A percentile compares a stretch with the other conserved stretches of the same genome.
phyloP scores from a whole-genome alignment of 1,140 invertebrate species.

The Holcopasites calliopsidis region DNA sequence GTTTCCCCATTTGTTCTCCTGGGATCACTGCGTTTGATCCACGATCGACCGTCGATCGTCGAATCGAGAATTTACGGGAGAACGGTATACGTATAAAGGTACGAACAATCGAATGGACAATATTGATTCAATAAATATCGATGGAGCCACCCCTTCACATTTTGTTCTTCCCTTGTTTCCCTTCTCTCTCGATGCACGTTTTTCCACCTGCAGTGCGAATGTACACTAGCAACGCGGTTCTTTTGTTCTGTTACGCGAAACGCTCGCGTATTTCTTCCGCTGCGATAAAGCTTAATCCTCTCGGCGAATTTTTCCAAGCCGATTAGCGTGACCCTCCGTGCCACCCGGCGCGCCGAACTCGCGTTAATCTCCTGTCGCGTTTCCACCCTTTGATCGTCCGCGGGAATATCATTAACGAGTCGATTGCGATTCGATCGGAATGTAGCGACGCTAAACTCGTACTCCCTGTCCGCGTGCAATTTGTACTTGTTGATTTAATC shows the following conservation, averaged over 20 bases:
- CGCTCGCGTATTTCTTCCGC: slow-evolving; percentile 36
- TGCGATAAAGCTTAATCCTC: slow-evolving; percentile 47
- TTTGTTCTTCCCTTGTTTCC: not conserved
- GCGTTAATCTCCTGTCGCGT: not conserved
- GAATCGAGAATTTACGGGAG: slow-evolving; percentile 1
- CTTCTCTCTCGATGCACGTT: not conserved
- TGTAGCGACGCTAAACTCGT: not conserved
- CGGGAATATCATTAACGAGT: slow-evolving; percentile 48
- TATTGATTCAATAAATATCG: slow-evolving; percentile 3
- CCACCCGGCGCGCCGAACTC: not conserved
- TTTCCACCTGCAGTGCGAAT: slow-evolving; percentile 2
- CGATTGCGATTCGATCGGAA: slow-evolving; percentile 19
- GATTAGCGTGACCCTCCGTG: slow-evolving; percentile 32
- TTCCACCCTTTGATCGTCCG: slow-evolving; percentile 26
- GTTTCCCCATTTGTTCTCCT: too few species aligned
- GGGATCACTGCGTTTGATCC: not conserved
- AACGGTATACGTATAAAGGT: not conserved
- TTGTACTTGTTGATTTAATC: slow-evolving; percentile 60
- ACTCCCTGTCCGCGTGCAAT: slow-evolving; percentile 9
- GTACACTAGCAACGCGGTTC: not conserved
- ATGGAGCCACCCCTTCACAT: not conserved
- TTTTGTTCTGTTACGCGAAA: slow-evolving; percentile 10
- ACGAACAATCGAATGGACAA: slow-evolving; percentile 8
- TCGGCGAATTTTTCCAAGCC: slow-evolving; percentile 40
- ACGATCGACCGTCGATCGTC: not conserved